phyloP scores from a whole-genome alignment of 2,113 vertebrate genomes.

The Mormyrus iriodes region DNA sequence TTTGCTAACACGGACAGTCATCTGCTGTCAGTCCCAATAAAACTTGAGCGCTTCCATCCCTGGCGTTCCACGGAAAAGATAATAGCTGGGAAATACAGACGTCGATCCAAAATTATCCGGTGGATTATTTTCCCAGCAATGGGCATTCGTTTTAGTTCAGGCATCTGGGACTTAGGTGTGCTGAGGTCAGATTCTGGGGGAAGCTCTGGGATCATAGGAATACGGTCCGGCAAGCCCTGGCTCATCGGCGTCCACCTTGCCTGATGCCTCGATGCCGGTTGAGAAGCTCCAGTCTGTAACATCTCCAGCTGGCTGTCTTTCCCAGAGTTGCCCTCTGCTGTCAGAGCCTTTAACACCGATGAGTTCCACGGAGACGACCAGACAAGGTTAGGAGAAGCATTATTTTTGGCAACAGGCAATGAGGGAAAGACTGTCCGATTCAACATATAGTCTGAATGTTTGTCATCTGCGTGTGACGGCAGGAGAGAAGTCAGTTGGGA shows the following conservation, averaged over 20 bases:
- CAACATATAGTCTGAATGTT: not conserved
- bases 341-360: not conserved
- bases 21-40: slow-evolving; percentile 17
- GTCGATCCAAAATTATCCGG: not conserved
- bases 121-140: not conserved
- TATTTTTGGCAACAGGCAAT: not conserved
- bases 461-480: not conserved
- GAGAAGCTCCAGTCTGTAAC: not conserved
- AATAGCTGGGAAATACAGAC: not conserved
- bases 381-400: not conserved
- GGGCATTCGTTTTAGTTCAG: not conserved
- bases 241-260: not conserved
- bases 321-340: not conserved
- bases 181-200: not conserved
- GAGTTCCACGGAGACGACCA: not conserved
- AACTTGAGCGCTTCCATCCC: not conserved
- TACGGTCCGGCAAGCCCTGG: not conserved
- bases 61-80: not conserved
- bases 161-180: not conserved
- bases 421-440: not conserved
- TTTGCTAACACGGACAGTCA: slow-evolving; percentile 28
- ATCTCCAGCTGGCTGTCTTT: not conserved
- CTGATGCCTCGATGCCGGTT: not conserved
- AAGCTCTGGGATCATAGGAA: not conserved
- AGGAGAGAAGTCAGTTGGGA: not conserved